Percentiles rank a stretch among this genome's conserved stretches.
Conservation (phyloP, 2,113 vertebrate genomes). For the Corynorhinus townsendii region DNA sequence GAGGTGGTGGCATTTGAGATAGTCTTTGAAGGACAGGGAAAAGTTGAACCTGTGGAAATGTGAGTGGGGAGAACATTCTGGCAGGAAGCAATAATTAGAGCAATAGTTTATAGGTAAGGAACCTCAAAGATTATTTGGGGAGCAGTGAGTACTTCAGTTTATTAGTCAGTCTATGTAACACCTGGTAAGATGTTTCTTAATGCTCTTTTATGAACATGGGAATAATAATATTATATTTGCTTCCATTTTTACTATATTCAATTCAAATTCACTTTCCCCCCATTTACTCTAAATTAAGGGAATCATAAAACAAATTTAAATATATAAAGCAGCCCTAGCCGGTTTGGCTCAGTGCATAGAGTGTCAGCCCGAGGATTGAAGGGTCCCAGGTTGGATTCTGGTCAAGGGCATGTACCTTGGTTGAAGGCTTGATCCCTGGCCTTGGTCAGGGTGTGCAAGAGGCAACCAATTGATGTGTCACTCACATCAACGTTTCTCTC, state of each 20-base stretch:
- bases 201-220: background rate
- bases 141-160: background rate
- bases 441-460: too few relatives aligned
- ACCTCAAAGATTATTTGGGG: background rate
- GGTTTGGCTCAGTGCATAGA: too few relatives aligned
- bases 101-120: background rate
- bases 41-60: background rate
- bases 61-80: background rate
- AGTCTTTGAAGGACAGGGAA: background rate
- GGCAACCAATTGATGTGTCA: too few relatives aligned
- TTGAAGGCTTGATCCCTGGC: too few relatives aligned
- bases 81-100: background rate
- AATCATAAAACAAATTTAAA: constrained; percentile 7
- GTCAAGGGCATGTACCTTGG: too few relatives aligned
- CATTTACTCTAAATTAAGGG: background rate
- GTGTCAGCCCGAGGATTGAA: too few relatives aligned
- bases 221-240: background rate
- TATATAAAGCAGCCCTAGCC: background rate
- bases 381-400: too few relatives aligned
- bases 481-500: too few relatives aligned
- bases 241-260: background rate
- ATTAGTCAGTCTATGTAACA: background rate
- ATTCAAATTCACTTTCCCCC: background rate
- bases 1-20: background rate
- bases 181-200: background rate